Evolutionary conservation across 2,888 invertebrate species (phyloP).

Genomic region (Kryphioiulus occultus): DNA sequence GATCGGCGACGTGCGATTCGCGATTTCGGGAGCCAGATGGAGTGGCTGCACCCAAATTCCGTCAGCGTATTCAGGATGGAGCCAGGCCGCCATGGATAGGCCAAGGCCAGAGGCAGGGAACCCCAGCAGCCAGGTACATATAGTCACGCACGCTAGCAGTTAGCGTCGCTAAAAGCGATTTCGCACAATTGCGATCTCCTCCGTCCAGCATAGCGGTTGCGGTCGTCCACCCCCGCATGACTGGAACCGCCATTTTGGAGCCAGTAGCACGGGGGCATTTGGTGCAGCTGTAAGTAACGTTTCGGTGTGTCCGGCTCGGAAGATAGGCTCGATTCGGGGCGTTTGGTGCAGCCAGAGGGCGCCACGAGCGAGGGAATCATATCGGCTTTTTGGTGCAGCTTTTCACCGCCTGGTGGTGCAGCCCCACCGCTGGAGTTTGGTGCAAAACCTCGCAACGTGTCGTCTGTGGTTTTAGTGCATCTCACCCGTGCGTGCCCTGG

Average conservation of each 20-base stretch:
- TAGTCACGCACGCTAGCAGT: background rate
- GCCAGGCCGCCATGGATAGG: background rate
- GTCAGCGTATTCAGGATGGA: background rate
- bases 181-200: background rate
- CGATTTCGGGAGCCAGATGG: background rate
- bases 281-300: background rate
- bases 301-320: background rate
- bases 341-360: background rate
- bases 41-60: background rate
- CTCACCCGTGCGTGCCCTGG: background rate
- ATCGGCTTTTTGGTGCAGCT: background rate
- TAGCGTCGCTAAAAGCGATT: background rate
- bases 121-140: background rate
- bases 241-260: background rate
- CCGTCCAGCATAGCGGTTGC: background rate
- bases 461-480: too few species aligned
- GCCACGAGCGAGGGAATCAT: background rate
- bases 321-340: background rate
- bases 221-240: background rate
- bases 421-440: too few species aligned
- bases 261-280: background rate
- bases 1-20: too few species aligned
- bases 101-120: background rate
- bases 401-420: background rate
- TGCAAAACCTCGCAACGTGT: too few species aligned